phyloP scores from a whole-genome alignment of 1,140 invertebrate species.

The Dufourea novaeangliae region DNA sequence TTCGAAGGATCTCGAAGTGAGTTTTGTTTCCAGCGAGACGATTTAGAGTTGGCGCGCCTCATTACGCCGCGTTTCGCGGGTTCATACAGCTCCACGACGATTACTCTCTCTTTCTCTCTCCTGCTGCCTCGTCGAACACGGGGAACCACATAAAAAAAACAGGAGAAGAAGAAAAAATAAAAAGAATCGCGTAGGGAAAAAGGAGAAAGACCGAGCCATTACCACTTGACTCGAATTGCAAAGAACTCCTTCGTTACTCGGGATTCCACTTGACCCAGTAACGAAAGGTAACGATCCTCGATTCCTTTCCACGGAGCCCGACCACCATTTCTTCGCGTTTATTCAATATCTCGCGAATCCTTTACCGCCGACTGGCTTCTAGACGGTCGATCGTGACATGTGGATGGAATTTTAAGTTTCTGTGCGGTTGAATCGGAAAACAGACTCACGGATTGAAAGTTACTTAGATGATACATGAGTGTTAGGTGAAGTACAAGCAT shows the following conservation, averaged over 20 bases:
- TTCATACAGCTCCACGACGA: background rate
- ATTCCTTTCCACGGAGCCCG: slow-evolving; percentile 33
- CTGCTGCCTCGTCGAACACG: background rate
- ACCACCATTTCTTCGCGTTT: slow-evolving; percentile 37
- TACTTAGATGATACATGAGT: too few species aligned
- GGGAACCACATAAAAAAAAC: background rate
- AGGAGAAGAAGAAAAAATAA: background rate
- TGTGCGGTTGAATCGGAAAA: background rate
- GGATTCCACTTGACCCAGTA: slow-evolving; percentile 50
- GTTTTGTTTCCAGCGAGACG: background rate
- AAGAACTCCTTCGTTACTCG: slow-evolving; percentile 57
- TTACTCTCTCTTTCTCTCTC: background rate
- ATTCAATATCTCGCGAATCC: slow-evolving; percentile 29
- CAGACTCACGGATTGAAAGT: background rate
- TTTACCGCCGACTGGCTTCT: background rate
- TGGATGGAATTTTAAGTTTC: background rate
- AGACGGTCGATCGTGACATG: background rate
- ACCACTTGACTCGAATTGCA: slow-evolving; percentile 53
- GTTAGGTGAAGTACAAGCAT: too few species aligned
- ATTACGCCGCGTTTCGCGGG: slow-evolving; percentile 5
- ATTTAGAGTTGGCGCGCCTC: slow-evolving; percentile 4
- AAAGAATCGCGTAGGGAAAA: slow-evolving; percentile 4
- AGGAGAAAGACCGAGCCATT: slow-evolving; percentile 44
- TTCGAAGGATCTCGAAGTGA: background rate
- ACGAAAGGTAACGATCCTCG: slow-evolving; percentile 56